Base-by-base conservation (phyloP, 2,113 vertebrate genomes). In the Aythya baeri region DNA sequence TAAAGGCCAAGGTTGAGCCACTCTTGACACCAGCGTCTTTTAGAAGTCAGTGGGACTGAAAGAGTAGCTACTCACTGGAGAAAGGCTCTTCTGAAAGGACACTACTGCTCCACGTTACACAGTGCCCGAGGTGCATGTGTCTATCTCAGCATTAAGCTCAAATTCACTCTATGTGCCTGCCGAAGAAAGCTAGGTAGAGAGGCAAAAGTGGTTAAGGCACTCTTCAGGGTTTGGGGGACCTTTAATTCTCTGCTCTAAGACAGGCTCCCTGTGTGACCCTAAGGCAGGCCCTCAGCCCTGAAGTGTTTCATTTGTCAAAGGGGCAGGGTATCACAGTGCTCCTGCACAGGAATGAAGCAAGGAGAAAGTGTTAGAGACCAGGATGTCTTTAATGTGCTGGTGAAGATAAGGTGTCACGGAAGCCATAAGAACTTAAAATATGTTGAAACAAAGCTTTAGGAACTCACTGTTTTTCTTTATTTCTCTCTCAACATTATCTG, bases 261-360 rank as follows among this genome's bases (percentile, higher is more conserved):
- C 22, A 57, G 43, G 43, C 41, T 88, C 54, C 70, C 62, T 79
- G 44, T 6, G 25, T 91, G 87, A 95, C 91, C 89, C 82, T 73
- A 59, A 92, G 75, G 84, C 71, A 59, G 84, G 49, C 78, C 86
- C 71, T 94, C 87, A 94, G 91, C 91, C 91, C 87, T 62, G 71
- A 23, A 63, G 96, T 92, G 94, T 97, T 95, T 95, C 95, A 94
- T 95, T 94, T 97, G 81, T 59, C 41, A 92, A 94, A 89, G 31
- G 58, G 78, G 86, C 66, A 85, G 78, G 23, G 71, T 92, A 91
- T 85, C 74, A 62, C 70, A 68, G 54, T 3, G 34, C 2, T 93
- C 73, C 86, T 89, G 44, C 84, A 54, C 71, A 92, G 84, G 91
- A 94, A 95, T 93, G 87, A 78, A 89, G 74, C 59, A 62, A 75